Evolutionary conservation across 2,888 invertebrate genomes (phyloP).

Genomic region (Chymomyza procnemis): DNA sequence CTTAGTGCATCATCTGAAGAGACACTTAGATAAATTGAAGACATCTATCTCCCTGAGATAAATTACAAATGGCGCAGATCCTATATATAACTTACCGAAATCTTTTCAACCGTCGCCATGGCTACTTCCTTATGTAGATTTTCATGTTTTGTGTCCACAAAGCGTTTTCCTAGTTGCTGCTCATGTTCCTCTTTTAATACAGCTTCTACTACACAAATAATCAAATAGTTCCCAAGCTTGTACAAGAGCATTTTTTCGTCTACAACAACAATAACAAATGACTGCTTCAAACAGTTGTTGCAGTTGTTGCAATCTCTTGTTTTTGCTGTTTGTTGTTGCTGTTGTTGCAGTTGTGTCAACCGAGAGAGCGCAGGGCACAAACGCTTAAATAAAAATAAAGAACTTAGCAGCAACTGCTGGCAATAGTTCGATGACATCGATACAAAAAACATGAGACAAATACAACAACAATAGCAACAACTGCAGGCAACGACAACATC

Average conservation of each 20-base stretch:
- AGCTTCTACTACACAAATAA: background rate
- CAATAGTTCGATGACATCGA: constrained; percentile 64
- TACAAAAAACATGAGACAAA: constrained; percentile 38
- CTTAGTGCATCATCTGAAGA: too few species aligned
- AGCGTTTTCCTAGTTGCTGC: background rate
- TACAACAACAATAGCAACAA: constrained; percentile 16
- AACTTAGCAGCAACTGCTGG: constrained; percentile 31
- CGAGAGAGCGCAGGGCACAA: background rate
- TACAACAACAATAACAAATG: background rate
- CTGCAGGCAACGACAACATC: constrained; percentile 41
- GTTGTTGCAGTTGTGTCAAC: background rate
- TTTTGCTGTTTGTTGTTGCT: background rate
- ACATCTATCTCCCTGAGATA: too few species aligned
- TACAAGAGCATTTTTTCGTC: background rate
- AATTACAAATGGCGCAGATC: too few species aligned
- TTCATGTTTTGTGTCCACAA: background rate
- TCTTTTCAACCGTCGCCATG: too few species aligned
- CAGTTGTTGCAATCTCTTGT: background rate
- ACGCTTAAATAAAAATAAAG: constrained; percentile 28
- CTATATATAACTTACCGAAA: too few species aligned
- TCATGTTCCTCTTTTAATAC: background rate
- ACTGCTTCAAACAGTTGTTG: background rate
- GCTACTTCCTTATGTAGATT: background rate
- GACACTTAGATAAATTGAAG: too few species aligned
- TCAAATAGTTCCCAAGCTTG: background rate